Evolutionary conservation across 2,113 vertebrate species (phyloP).

Genomic region (Chionodraco myersi): DNA sequence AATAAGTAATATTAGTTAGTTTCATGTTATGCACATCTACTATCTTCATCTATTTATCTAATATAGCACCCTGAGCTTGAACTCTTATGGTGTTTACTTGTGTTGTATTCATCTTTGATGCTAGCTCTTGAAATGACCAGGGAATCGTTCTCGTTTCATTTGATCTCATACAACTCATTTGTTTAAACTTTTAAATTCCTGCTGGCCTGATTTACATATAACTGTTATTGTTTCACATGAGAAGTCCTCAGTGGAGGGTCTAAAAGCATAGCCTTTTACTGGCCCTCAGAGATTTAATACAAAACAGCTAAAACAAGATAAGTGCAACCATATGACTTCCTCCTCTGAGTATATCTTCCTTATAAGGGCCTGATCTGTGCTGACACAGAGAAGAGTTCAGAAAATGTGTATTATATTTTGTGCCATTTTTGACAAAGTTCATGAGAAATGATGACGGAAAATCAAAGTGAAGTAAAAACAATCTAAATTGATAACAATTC

Average conservation of each 20-base stretch:
- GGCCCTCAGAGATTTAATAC: slow-evolving; percentile 46
- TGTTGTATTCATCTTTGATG: background rate
- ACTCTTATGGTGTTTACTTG: background rate
- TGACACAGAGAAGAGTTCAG: background rate
- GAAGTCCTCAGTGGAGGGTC: slow-evolving; percentile 37
- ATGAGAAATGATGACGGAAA: too few species aligned
- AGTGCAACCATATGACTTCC: slow-evolving; percentile 55
- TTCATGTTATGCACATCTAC: background rate
- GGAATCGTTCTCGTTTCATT: slow-evolving; percentile 9
- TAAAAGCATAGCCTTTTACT: slow-evolving; percentile 25
- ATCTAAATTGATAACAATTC: background rate
- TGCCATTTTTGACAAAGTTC: background rate
- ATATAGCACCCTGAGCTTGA: background rate
- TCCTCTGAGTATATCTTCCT: background rate
- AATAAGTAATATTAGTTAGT: background rate
- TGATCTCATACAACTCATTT: slow-evolving; percentile 11
- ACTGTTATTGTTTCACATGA: slow-evolving; percentile 22
- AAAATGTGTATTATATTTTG: background rate
- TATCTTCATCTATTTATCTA: background rate
- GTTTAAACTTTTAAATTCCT: slow-evolving; percentile 28
- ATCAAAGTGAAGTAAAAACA: background rate
- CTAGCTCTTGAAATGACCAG: slow-evolving; percentile 6
- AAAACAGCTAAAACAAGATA: slow-evolving; percentile 56
- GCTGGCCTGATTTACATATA: slow-evolving; percentile 40
- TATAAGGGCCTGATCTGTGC: background rate